Evolutionary conservation across 2,888 invertebrate genomes (phyloP).

Genomic region (Malthinus flaveolus): DNA sequence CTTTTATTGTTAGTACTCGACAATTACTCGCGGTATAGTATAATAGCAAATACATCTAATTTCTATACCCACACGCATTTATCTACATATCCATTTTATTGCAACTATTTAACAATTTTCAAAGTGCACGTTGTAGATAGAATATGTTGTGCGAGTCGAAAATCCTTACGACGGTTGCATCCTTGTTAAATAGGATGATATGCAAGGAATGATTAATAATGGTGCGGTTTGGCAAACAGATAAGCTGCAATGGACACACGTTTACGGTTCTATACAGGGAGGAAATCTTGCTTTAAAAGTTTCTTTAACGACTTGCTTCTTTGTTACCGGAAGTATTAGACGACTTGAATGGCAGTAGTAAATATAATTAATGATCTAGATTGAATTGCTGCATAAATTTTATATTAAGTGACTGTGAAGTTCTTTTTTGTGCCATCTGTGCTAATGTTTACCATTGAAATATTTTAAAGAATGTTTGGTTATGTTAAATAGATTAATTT

Average conservation of each 20-base stretch:
- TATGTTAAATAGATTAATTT: no score
- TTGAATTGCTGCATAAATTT: constrained; percentile 46
- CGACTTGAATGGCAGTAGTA: constrained; percentile 36
- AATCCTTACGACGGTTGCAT: no score
- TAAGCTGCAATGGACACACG: constrained; percentile 50
- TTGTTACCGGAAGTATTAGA: constrained; percentile 51
- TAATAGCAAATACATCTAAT: no score
- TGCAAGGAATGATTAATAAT: constrained; percentile 55
- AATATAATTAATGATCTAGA: constrained; percentile 54
- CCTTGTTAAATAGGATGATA: constrained; percentile 56
- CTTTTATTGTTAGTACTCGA: no score
- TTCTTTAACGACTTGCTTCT: constrained; percentile 45
- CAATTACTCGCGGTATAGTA: no score
- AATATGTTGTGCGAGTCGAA: not conserved
- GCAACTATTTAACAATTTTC: not conserved
- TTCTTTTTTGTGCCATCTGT: constrained; percentile 17
- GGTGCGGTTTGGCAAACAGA: constrained; percentile 52
- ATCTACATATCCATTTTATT: no score
- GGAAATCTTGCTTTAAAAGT: constrained; percentile 39
- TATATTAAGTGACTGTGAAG: constrained; percentile 40
- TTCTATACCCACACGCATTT: no score
- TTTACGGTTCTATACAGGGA: constrained; percentile 41
- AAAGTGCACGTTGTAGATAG: not conserved
- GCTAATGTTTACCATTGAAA: not conserved
- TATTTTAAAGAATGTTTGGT: no score